Evolutionary conservation across 2,113 vertebrate genomes (phyloP).

Genomic region (Coturnix japonica): DNA sequence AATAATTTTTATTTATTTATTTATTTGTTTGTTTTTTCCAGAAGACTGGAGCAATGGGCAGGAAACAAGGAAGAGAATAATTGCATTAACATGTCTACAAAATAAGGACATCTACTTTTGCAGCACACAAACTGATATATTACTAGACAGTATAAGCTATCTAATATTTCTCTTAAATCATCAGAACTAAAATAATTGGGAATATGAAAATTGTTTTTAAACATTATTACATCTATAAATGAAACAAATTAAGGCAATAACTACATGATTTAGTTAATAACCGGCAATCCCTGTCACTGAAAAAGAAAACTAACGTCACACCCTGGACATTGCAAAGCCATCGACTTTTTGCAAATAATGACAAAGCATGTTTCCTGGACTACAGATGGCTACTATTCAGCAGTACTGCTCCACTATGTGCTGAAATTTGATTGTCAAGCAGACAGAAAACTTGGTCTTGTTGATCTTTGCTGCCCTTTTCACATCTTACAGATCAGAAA

Average conservation of each 20-base stretch:
- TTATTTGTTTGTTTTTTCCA: no score
- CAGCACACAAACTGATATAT: not conserved
- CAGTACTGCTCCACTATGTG: not conserved
- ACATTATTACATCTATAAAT: not conserved
- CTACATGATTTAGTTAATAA: not conserved
- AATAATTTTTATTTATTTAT: not conserved
- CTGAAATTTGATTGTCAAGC: conserved; percentile 4
- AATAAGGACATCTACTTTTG: not conserved
- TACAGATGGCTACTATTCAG: not conserved
- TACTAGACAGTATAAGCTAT: not conserved
- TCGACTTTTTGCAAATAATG: conserved; percentile 2
- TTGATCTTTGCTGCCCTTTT: not conserved
- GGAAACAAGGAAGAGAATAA: not conserved
- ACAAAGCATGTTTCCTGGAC: conserved; percentile 6
- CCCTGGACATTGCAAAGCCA: conserved; percentile 8
- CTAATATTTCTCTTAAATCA: not conserved
- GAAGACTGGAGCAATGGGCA: not conserved
- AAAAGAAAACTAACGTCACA: not conserved
- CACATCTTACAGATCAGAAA: not conserved
- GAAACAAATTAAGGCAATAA: not conserved
- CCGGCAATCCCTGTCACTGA: not conserved
- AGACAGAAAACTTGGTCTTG: not conserved
- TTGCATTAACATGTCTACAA: not conserved
- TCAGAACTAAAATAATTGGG: not conserved
- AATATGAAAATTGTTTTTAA: not conserved